Conservation (phyloP, 2,888 invertebrate species). For the Spodoptera littoralis region DNA sequence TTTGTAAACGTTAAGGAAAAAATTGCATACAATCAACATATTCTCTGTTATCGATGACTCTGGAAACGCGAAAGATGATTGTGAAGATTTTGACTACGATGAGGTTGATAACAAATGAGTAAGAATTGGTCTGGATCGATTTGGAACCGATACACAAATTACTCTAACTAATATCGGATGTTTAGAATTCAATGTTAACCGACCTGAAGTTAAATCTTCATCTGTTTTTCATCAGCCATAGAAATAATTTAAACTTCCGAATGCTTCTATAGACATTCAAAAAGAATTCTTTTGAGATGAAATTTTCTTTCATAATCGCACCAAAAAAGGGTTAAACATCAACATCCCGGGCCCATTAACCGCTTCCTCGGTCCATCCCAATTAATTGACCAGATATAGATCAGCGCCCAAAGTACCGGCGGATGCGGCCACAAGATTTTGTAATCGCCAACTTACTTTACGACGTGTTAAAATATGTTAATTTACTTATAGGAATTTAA, state of each 20-base stretch:
- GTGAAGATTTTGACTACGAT: too few relatives aligned
- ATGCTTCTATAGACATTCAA: neutral
- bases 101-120: too few relatives aligned
- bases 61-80: too few relatives aligned
- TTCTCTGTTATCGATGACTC: too few relatives aligned
- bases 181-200: too few relatives aligned
- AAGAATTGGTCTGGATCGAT: too few relatives aligned
- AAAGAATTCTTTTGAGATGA: constrained; percentile 14
- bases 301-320: constrained; percentile 46
- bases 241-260: neutral
- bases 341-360: constrained; percentile 61
- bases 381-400: constrained; percentile 64
- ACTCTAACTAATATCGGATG: too few relatives aligned
- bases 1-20: constrained; percentile 3
- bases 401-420: constrained; percentile 47
- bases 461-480: constrained; percentile 49
- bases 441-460: constrained; percentile 44
- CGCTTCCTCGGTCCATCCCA: constrained; percentile 59
- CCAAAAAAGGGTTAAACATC: constrained; percentile 38
- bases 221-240: constrained; percentile 5
- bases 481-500: constrained; percentile 29
- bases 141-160: too few relatives aligned
- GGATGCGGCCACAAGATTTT: constrained; percentile 46
- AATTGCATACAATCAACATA: neutral
- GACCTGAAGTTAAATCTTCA: too few relatives aligned